Evolutionary conservation across 2,888 invertebrate genomes (phyloP), one percentile per base, ranked within the genome.

Genomic region (Polydrusus tereticollis): DNA sequence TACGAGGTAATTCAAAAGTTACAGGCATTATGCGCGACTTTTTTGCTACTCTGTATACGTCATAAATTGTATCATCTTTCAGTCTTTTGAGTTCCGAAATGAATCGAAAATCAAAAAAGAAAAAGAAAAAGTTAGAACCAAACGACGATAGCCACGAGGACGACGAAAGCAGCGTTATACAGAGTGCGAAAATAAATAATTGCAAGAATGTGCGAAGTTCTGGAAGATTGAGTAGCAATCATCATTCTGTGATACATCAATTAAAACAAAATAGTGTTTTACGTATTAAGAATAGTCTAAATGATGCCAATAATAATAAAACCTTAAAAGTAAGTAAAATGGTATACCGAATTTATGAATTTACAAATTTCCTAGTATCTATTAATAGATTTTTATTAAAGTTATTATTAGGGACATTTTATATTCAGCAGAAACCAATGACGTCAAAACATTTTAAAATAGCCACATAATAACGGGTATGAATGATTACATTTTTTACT

Each of bases 131-230:
- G 55, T 70, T 76, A 3, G 77, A 76, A 23, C 79, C 80, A 4
- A 79, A 78, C 58, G 81, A 82, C 55, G 80, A 82, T 67, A 81
- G 80, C 62, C 80, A 77, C 74, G 82, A 83, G 66, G 82, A 82
- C 69, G 80, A 82, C 50, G 80, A 82, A 58, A 82, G 80, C 45
- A 77, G 69, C 14, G 77, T 77, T 26, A 77, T 77, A 18, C 76
- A 76, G 33, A 77, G 77, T 75, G 77, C 76, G 12, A 77, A 76
- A 69, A 75, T 74, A 66, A 75, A 36, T n/a, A 79, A 68, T 63
- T 66, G 33, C 14, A 21, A 55, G 26, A 67, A 63, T 36, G 26
- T 55, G n/a, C 55, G 36, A 21, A 70, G 58, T 58, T 67, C 68
- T n/a, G 64, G 55, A 63, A 64, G 43, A 72, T 62, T 36, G 59